A percentile compares a stretch with the other conserved stretches of the same genome.
phyloP scores from a whole-genome alignment of 2,888 invertebrate species.

The Drosophila kuntzei region DNA sequence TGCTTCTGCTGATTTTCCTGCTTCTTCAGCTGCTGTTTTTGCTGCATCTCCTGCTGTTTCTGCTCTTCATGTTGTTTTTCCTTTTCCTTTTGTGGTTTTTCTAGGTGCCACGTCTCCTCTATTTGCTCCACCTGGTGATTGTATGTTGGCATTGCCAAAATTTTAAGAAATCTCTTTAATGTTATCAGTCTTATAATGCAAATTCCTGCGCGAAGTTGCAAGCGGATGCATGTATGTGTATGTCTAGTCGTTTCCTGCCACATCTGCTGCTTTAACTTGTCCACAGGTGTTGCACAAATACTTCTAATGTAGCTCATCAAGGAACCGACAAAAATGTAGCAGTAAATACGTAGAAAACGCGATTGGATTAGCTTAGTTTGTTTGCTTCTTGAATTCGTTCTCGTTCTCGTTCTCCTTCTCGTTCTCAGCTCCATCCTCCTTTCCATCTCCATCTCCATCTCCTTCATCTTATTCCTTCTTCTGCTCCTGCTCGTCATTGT shows the following conservation, averaged over 20 bases:
- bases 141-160: constrained; percentile 66
- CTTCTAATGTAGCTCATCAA: constrained; percentile 69
- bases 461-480: background rate
- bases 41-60: constrained; percentile 17
- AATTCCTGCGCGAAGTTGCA: constrained; percentile 75
- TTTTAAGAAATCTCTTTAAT: constrained; percentile 83
- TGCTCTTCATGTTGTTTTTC: constrained; percentile 7
- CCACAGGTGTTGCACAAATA: constrained; percentile 59
- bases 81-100: background rate
- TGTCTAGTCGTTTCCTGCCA: constrained; percentile 6
- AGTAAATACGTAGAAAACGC: constrained; percentile 69
- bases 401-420: constrained; percentile 6
- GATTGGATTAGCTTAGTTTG: constrained; percentile 70
- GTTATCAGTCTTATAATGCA: constrained; percentile 85
- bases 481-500: constrained; percentile 20
- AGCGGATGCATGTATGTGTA: constrained; percentile 13
- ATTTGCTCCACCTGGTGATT: constrained; percentile 38
- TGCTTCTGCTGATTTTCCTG: constrained; percentile 17
- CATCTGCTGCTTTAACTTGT: background rate
- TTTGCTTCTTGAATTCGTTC: constrained; percentile 39
- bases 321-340: constrained; percentile 65
- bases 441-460: background rate
- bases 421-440: background rate
- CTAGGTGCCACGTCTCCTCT: no score
- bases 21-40: constrained; percentile 28